Conservation (phyloP, 2,888 invertebrate genomes). For the Heliothis peltigera region DNA sequence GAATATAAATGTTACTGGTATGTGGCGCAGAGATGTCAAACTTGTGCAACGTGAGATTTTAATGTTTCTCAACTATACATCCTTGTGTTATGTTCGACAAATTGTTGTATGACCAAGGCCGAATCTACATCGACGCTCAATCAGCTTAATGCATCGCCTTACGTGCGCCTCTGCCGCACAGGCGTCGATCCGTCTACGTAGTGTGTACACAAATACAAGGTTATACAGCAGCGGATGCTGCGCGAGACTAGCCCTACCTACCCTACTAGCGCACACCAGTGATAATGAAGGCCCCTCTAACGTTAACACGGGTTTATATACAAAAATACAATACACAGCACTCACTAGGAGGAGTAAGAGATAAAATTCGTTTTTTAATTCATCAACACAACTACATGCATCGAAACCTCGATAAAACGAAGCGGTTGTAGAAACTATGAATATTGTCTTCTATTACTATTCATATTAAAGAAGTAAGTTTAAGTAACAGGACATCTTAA, state of each 20-base stretch:
- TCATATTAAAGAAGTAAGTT: conserved; percentile 24
- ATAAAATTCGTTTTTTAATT: conserved; percentile 31
- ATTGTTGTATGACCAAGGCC: conserved; percentile 3
- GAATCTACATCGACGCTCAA: background rate
- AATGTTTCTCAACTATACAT: conserved; percentile 10
- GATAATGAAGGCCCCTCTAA: conserved; percentile 34
- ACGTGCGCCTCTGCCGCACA: background rate
- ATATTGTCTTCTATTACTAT: conserved; percentile 24
- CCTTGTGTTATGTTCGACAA: conserved; percentile 3
- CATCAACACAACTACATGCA: conserved; percentile 5
- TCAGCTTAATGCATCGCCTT: background rate
- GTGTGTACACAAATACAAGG: conserved; percentile 35
- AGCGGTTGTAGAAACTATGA: conserved; percentile 26
- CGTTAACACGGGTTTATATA: conserved; percentile 41
- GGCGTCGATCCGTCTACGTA: conserved; percentile 8
- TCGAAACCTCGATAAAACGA: conserved; percentile 7
- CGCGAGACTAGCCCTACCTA: conserved; percentile 19
- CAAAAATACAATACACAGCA: conserved; percentile 26
- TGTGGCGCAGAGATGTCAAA: conserved; percentile 15
- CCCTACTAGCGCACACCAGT: conserved; percentile 35
- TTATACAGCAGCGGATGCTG: conserved; percentile 20
- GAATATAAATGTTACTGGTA: conserved; percentile 31
- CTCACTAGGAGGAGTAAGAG: conserved; percentile 23
- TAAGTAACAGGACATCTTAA: conserved; percentile 6
- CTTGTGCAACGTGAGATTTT: conserved; percentile 39